Base-by-base conservation (phyloP, 2,888 invertebrate genomes). In the Lysandra bellargus region DNA sequence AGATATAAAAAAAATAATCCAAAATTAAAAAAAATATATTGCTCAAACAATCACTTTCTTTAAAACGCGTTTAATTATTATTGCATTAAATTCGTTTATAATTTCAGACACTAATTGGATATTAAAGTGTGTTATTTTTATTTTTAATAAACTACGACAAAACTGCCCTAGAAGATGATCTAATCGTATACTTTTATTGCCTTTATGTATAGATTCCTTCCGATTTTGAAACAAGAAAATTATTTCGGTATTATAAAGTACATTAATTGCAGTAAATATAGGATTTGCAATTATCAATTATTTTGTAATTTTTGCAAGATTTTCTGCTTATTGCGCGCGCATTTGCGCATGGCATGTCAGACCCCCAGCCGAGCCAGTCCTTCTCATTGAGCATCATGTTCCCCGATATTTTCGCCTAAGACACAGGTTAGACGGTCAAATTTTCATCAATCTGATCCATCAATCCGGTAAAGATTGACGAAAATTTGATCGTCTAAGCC, bases 121-220 rank as follows among this genome's bases (percentile, higher is more conserved):
- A 1, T 37, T 2, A 37, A 69, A 69, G 17, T 33, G 33, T 37
- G 17, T 37, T 69, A 33, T 33, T 69, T 37, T 33, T 69, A 69
- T 64, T 64, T 64, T 30, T 64, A 23, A 9, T 9, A 33, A 1
- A 37, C 69, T 2, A 33, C 14, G 4, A 14, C 69, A 33, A 69
- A 69, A 6, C 33, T 2, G 69, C 33, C 14, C 4, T 69, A 14
- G 23, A 64, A 37, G 14, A 30, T 30, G 23, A 23, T 64, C 23
- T 30, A 64, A 30, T 64, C 69, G 69, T 69, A 69, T 69, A 69
- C 69, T 69, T 33, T 69, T 69, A 69, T 69, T 69, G 69, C 69
- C 69, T 69, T 17, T 37, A 69, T 7, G 23, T 33, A 5, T 23
- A 23, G 64, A 30, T 9, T n/a, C 2, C 30, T 9, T 69, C 9